These are phyloP conservation scores for Cecropterus lyciades DNA, from an alignment of 1,140 invertebrate species.

Conservation along the genomic window DNA sequence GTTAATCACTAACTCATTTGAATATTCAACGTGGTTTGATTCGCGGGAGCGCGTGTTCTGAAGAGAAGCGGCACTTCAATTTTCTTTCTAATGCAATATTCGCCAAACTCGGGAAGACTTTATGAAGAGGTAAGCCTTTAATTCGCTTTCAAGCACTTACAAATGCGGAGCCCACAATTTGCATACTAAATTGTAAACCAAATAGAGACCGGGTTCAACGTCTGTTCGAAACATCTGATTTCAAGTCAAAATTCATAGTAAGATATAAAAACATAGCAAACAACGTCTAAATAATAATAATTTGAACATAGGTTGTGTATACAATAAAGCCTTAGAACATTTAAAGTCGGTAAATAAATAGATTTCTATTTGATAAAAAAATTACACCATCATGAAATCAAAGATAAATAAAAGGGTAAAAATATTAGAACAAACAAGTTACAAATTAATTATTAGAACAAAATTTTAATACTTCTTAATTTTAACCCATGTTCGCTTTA, in stretches of 20 bases:
- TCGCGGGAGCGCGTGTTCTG: constrained; percentile 35
- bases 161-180: constrained; percentile 62
- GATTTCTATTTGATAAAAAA: no score
- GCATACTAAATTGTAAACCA: constrained; percentile 67
- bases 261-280: background rate
- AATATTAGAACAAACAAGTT: no score
- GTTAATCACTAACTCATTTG: constrained; percentile 61
- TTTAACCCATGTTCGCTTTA: no score
- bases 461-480: no score
- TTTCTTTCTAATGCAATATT: constrained; percentile 58
- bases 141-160: constrained; percentile 59
- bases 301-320: no score
- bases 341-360: no score
- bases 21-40: constrained; percentile 61
- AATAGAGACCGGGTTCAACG: constrained; percentile 49
- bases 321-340: no score
- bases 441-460: no score
- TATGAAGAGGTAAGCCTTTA: constrained; percentile 59
- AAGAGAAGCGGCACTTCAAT: constrained; percentile 45
- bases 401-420: no score
- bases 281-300: no score
- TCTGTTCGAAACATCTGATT: constrained; percentile 45
- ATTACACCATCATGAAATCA: no score
- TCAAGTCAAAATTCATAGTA: background rate
- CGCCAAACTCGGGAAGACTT: constrained; percentile 53